A percentile compares a stretch with the other conserved stretches of the same genome.
Conservation (phyloP, 1,140 invertebrate species). For the Tribolium madens region DNA sequence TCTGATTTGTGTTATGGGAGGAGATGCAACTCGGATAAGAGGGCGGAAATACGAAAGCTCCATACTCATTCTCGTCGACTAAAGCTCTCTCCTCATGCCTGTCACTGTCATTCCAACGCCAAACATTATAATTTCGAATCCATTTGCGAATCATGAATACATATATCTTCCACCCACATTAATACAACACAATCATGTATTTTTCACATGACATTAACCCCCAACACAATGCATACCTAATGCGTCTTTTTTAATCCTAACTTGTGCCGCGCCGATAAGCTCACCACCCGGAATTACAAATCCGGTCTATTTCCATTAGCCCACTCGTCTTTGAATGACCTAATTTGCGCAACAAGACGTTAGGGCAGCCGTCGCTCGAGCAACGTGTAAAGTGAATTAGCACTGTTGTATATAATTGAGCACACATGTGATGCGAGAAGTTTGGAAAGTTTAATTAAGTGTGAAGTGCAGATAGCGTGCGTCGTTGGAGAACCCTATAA, state of each 20-base stretch:
- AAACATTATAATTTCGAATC: conserved; percentile 44
- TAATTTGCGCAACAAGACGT: conserved; percentile 41
- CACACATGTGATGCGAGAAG: conserved; percentile 51
- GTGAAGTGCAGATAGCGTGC: conserved; percentile 56
- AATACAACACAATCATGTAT: conserved; percentile 12
- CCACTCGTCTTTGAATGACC: conserved; percentile 28
- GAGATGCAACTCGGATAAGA: conserved; percentile 46
- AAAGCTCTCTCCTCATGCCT: conserved; percentile 42
- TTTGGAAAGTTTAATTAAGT: conserved; percentile 55
- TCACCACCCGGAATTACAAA: not conserved
- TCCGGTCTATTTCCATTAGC: conserved; percentile 26
- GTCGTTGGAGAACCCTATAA: conserved; percentile 25
- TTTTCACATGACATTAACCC: not conserved
- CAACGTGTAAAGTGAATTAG: conserved; percentile 45
- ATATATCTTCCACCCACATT: conserved; percentile 16
- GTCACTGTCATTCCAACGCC: conserved; percentile 42
- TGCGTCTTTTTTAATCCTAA: not conserved
- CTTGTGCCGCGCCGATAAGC: not conserved
- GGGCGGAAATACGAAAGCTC: conserved; percentile 48
- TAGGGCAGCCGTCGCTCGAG: conserved; percentile 25
- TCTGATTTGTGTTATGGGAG: conserved; percentile 50
- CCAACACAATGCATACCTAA: conserved; percentile 9
- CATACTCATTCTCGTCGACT: conserved; percentile 28
- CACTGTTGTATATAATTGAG: conserved; percentile 34
- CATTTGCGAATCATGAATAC: conserved; percentile 41